Conservation (phyloP, 2,888 invertebrate species). For the Crossocerus cetratus region DNA sequence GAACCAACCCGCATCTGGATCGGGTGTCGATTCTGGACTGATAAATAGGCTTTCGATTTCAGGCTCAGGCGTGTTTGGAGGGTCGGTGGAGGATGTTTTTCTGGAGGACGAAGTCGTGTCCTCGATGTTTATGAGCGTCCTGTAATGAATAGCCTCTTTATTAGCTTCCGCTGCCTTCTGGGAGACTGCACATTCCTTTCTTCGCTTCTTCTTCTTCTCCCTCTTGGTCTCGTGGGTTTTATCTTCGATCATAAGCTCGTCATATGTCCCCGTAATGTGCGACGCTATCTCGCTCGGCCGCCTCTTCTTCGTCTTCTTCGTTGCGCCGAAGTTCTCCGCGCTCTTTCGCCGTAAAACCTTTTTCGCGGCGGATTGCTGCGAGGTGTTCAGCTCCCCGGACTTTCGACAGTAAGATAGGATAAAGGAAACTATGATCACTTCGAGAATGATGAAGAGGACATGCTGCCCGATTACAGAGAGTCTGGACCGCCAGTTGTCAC, state of each 20-base stretch:
- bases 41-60: slow-evolving; percentile 26
- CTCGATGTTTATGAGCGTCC: slow-evolving; percentile 29
- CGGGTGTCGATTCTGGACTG: slow-evolving; percentile 64
- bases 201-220: slow-evolving; percentile 78
- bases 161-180: slow-evolving; percentile 36
- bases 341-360: slow-evolving; percentile 58
- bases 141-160: slow-evolving; percentile 32
- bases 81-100: slow-evolving; percentile 64
- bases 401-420: slow-evolving; percentile 79
- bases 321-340: slow-evolving; percentile 43
- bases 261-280: slow-evolving; percentile 79
- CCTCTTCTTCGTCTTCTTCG: slow-evolving; percentile 79
- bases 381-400: slow-evolving; percentile 70
- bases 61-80: slow-evolving; percentile 38
- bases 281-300: slow-evolving; percentile 85
- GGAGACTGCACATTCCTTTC: slow-evolving; percentile 66
- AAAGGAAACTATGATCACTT: slow-evolving; percentile 78
- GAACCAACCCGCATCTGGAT: slow-evolving; percentile 52
- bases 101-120: slow-evolving; percentile 56
- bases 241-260: slow-evolving; percentile 80
- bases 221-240: slow-evolving; percentile 73
- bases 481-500: slow-evolving; percentile 82
- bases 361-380: slow-evolving; percentile 72
- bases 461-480: slow-evolving; percentile 80
- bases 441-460: slow-evolving; percentile 77